Base-by-base conservation (phyloP, 2,113 vertebrate genomes). In the Ivindomyrus marchei region DNA sequence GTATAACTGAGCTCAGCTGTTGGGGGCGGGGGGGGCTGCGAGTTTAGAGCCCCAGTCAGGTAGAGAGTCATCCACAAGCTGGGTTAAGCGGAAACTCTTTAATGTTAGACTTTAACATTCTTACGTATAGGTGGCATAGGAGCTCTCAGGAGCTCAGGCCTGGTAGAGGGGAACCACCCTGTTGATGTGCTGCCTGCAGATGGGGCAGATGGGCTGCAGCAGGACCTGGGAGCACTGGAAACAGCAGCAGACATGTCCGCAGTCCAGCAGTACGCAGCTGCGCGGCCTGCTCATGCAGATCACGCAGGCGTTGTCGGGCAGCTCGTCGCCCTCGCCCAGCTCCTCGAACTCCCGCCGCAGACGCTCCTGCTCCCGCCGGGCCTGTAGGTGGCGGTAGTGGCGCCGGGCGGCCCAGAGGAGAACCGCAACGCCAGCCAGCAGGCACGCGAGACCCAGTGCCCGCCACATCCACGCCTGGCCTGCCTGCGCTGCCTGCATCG, bases 161-260 rank as follows among this genome's bases (percentile, higher is more conserved):
- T 95, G 95, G 90, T 96, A 97, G 36, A 98, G 94, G n/a, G 97
- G 96, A 49, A 98, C 95, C 39, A 97, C 95, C 0, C 97, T 95
- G 42, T 90, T 92, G 85, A 98, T 97, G 56, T 31, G 56, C 15
- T 96, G 95, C 80, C 97, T 95, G 92, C 97, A 98, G 77, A 98
- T 97, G 90, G 97, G 97, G 90, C 97, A 98, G 36, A 39, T 91
- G 53, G 88, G 95, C 24, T 92, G 88, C 1, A 96, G 96, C 80
- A 98, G 92, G 9, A 96, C 95, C 92, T 96, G 95, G 93, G 96
- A 97, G 94, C 97, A 98, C 53, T 86, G 93, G 91, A 95, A 95
- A 93, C 97, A 98, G 93, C 97, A 97, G 94, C 97, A 98, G n/a
- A 97, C 96, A 15, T 98, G 97, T 53, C 97, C 97, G 0, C 97